phyloP scores from a whole-genome alignment of 2,797 vertebrate genomes.

The Falco concolor region DNA sequence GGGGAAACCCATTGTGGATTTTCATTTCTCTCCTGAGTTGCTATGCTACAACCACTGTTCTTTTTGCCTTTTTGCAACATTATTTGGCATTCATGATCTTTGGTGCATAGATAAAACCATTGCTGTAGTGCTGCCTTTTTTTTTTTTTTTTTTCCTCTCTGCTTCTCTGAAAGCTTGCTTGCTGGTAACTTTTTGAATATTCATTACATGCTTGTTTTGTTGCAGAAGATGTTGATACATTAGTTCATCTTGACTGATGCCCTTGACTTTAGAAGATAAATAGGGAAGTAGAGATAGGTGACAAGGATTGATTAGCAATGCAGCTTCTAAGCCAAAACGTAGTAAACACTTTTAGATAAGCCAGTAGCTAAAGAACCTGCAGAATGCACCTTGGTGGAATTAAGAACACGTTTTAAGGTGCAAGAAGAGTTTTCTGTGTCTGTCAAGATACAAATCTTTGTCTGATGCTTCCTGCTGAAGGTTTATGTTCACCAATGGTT shows the following conservation, averaged over 20 bases:
- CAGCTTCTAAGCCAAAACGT: conserved; percentile 18
- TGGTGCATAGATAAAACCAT: background rate
- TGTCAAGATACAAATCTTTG: background rate
- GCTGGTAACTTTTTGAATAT: conserved; percentile 2
- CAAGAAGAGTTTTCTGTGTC: background rate
- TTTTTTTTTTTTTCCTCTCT: background rate
- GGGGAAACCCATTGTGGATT: conserved; percentile 10
- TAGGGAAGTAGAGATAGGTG: conserved; percentile 54
- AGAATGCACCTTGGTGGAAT: conserved; percentile 14
- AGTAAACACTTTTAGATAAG: conserved; percentile 53
- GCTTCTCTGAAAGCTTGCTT: background rate
- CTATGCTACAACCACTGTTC: background rate
- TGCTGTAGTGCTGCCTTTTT: background rate
- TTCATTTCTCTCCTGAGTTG: conserved; percentile 8
- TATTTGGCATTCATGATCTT: background rate
- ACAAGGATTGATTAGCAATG: conserved; percentile 65
- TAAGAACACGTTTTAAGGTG: background rate
- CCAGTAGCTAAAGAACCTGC: background rate
- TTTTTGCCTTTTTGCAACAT: background rate
- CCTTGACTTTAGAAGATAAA: conserved; percentile 59
- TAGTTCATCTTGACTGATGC: conserved; percentile 60
- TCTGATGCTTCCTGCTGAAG: background rate
- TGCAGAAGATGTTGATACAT: conserved; percentile 17
- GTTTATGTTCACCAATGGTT: background rate
- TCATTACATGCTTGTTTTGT: conserved; percentile 19